Evolutionary conservation across 2,797 vertebrate genomes (phyloP), one percentile per base, ranked within the genome.

Genomic region (Acanthurus lineatus): DNA sequence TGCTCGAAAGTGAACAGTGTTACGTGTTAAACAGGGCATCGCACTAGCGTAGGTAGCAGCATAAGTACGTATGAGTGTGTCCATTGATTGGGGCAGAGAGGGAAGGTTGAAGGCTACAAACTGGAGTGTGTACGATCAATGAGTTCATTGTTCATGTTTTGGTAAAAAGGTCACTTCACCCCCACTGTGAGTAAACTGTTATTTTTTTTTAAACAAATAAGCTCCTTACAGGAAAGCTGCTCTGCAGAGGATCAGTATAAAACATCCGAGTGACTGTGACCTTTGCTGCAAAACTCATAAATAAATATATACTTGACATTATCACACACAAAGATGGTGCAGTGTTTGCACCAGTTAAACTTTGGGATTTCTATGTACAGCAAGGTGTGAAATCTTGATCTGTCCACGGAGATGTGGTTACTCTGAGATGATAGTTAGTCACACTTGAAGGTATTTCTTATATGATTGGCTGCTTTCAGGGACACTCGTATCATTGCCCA

Each of bases 91-190:
- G 54, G 32, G 51, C 7, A 0, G 48, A 53, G 56, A 61, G 15
- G 51, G 74, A 83, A 80, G 72, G 44, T 42, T 45, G 65, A 66
- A 77, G 38, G 71, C 35, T 51, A 19, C 72, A 70, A 88, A 83
- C 52, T 75, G 63, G 85, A 81, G 73, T 76, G 62, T 60, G 67
- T 59, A 20, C 17, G 64, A 90, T 91, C 83, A 72, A 87, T 88
- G 40, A 25, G 20, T 79, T 70, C 80, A 64, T 85, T 86, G 61
- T 73, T 85, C 68, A 56, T 53, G 67, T 77, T 83, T 73, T 76
- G 65, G n/a, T 47, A 32, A 52, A 90, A 92, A 92, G 85, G 87
- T 88, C 81, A 85, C 61, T 19, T 77, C 28, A 66, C 58, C 66
- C 63, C 65, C 8, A n/a, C 70, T 76, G 76, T 61, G 76, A 76